Percentiles rank a stretch among this genome's conserved stretches.
Conservation (phyloP, 2,888 invertebrate genomes). For the Pyrochroa serraticornis region DNA sequence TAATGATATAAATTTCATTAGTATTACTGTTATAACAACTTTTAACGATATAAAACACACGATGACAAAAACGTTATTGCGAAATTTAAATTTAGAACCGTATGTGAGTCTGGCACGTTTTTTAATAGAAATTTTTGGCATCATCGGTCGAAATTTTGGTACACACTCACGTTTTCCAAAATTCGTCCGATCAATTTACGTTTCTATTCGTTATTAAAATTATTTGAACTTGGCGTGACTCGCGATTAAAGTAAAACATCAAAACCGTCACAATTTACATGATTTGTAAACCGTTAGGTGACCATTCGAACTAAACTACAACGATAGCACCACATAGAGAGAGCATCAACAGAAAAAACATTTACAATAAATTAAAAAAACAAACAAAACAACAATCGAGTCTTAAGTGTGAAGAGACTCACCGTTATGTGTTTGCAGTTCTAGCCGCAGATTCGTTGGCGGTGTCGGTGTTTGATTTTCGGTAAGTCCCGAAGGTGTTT, state of each 20-base stretch:
- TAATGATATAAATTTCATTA: too few relatives aligned
- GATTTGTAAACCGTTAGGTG: constrained; percentile 57
- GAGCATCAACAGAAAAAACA: constrained; percentile 15
- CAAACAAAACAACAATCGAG: constrained; percentile 18
- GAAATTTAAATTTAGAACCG: too few relatives aligned
- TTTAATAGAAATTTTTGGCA: too few relatives aligned
- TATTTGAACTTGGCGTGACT: neutral
- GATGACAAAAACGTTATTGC: too few relatives aligned
- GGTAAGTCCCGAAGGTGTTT: constrained; percentile 67
- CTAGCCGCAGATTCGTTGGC: constrained; percentile 61
- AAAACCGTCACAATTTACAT: constrained; percentile 59
- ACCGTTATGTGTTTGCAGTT: constrained; percentile 59
- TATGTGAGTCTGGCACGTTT: too few relatives aligned
- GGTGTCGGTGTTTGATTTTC: constrained; percentile 49
- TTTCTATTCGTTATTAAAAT: too few relatives aligned
- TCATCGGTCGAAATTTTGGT: too few relatives aligned
- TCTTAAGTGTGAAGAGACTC: constrained; percentile 57
- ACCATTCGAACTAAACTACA: constrained; percentile 30
- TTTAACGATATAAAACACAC: too few relatives aligned
- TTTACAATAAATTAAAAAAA: constrained; percentile 24
- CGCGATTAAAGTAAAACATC: constrained; percentile 45
- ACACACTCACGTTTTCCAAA: neutral
- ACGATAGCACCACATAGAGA: constrained; percentile 32
- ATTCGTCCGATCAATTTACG: neutral
- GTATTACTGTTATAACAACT: too few relatives aligned